These are phyloP conservation scores for Thecocarcelia acutangulata DNA, from an alignment of 2,888 invertebrate species.

Conservation along the genomic window DNA sequence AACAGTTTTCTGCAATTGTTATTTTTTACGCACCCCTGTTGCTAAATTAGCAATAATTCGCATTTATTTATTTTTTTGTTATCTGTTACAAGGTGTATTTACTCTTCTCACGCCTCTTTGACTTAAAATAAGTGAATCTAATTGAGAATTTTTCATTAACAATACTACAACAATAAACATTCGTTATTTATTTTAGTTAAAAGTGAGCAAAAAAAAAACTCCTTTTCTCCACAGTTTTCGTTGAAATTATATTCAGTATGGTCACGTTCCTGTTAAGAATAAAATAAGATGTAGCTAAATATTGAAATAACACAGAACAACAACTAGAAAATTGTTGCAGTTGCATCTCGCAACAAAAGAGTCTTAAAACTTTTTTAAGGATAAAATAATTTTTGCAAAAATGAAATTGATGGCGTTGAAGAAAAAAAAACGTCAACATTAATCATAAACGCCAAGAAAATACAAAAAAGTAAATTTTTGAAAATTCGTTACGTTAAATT, in stretches of 20 bases:
- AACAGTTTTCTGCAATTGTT: neutral
- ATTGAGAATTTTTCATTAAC: conserved; percentile 69
- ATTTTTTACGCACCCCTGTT: neutral
- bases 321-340: conserved; percentile 3
- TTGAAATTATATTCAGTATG: conserved; percentile 56
- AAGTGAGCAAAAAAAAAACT: conserved; percentile 20
- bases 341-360: neutral
- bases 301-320: conserved; percentile 32
- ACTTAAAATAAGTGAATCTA: conserved; percentile 67
- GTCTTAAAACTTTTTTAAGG: conserved; percentile 25
- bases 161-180: conserved; percentile 47
- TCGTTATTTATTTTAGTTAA: conserved; percentile 40
- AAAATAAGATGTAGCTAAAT: conserved; percentile 68
- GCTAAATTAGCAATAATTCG: neutral
- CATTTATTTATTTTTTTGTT: neutral
- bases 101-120: conserved; percentile 68
- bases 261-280: conserved; percentile 67
- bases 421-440: conserved; percentile 64
- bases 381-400: conserved; percentile 41
- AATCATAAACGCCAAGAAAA: conserved; percentile 41
- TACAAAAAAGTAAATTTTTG: conserved; percentile 35
- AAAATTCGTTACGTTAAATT: conserved; percentile 47
- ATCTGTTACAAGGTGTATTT: conserved; percentile 51
- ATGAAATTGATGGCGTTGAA: conserved; percentile 49
- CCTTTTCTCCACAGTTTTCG: conserved; percentile 15